Evolutionary conservation across 2,113 vertebrate species (phyloP).

Genomic region (Pandion haliaetus): DNA sequence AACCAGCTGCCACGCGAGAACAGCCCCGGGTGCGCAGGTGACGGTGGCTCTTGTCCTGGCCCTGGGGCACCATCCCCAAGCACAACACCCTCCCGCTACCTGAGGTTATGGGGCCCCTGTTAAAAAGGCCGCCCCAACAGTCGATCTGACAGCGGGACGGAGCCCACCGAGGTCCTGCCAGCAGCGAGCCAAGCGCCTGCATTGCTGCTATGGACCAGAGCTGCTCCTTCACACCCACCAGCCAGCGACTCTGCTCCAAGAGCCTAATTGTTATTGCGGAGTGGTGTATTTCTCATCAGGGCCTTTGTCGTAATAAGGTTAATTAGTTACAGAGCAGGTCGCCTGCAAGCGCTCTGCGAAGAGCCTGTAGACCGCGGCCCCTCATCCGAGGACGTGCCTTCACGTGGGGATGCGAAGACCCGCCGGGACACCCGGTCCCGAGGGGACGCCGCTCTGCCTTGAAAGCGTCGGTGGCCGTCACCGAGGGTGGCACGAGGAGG

Average conservation of each 20-base stretch:
- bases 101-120: background rate
- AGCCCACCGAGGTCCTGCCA: background rate
- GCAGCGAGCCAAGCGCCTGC: background rate
- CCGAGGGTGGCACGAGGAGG: background rate
- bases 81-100: background rate
- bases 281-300: background rate
- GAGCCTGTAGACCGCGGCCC: background rate
- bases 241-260: background rate
- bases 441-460: background rate
- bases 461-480: accelerated
- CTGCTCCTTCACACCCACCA: background rate
- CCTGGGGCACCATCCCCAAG: background rate
- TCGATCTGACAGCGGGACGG: background rate
- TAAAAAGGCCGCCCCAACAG: background rate
- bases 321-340: background rate
- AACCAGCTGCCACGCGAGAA: background rate
- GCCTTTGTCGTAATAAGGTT: background rate
- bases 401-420: accelerated
- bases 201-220: background rate
- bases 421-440: accelerated
- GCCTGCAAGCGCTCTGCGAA: background rate
- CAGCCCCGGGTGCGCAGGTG: no score
- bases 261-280: background rate
- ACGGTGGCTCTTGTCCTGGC: background rate
- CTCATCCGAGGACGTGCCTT: accelerated